Base-by-base conservation (phyloP, 2,888 invertebrate genomes). In the Andrena haemorrhoa region DNA sequence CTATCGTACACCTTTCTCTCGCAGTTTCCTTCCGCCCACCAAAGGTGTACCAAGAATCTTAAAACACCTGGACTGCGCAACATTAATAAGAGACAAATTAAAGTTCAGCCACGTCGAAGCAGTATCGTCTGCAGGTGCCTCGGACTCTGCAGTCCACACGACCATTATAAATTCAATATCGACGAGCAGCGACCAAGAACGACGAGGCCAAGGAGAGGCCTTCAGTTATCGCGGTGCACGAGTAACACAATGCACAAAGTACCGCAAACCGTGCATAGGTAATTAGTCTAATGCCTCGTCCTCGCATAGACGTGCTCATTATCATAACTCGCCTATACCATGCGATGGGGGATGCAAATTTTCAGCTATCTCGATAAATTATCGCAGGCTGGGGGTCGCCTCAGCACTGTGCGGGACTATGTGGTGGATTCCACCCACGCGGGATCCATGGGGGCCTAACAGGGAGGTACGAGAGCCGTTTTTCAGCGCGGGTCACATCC, bases 331-430 rank as follows among this genome's bases (percentile, higher is more conserved):
- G 82, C 75, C 73, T 76, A 65, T 81, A 78, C 69, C 74, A 66
- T 68, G 12, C 71, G 75, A 58, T 58, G 33, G 72, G 51, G 71
- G 56, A 79, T 79, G 80, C 81, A 84, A 86, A 82, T 87, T 82
- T 86, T 82, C 80, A 66, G 60, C 66, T 56, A 66, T 86, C 82
- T 29, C 73, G 86, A 86, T 86, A 86, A 86, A 85, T 87, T 85
- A 73, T 80, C 83, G 72, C 31, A 53, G 71, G 47, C 75, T 16
- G 33, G 20, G 8, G 29, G 29, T 78, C 72, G 82, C 80, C 75
- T 74, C 49, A 20, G 6, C 56, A 12, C 29, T 23, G 10, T 35
- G 58, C 71, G 51, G 29, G 49, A 66, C 75, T 69, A 53, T 76
- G 73, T 58, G 68, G 71, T 53, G 65, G 56, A 51, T 79, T 79